Percentiles rank a stretch among this genome's conserved stretches.
Evolutionary conservation across 2,888 invertebrate species (phyloP).

Genomic region (Drepana falcataria): DNA sequence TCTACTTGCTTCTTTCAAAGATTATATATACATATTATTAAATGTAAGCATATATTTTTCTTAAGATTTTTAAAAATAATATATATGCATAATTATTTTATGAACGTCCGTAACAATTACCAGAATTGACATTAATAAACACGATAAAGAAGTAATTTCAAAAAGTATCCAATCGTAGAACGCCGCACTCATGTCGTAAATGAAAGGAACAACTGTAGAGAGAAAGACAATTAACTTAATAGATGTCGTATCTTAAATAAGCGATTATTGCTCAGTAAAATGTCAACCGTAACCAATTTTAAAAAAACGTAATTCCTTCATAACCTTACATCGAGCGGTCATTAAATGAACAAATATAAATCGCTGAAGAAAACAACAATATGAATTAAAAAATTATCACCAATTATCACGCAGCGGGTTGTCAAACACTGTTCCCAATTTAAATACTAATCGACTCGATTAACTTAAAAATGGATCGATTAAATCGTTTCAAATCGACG

Average conservation of each 20-base stretch:
- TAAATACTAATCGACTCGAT: conserved; percentile 55
- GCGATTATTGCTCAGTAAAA: conserved; percentile 35
- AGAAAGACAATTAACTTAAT: conserved; percentile 25
- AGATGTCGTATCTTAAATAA: conserved; percentile 32
- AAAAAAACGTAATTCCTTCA: conserved; percentile 18
- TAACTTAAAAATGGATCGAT: conserved; percentile 49
- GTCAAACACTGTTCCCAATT: conserved; percentile 55
- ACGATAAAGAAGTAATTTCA: too few relatives aligned
- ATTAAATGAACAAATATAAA: conserved; percentile 44
- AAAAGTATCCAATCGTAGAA: too few relatives aligned
- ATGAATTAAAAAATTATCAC: conserved; percentile 65
- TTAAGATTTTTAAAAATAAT: too few relatives aligned
- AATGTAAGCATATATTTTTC: too few relatives aligned
- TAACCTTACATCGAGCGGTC: conserved; percentile 16
- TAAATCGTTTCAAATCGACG: conserved; percentile 47
- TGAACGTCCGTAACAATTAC: too few relatives aligned
- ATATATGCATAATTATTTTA: too few relatives aligned
- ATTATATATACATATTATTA: too few relatives aligned
- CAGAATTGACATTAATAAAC: too few relatives aligned
- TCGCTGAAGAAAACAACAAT: conserved; percentile 30
- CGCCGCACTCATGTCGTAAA: neutral
- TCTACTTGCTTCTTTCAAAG: too few relatives aligned
- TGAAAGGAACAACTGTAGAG: conserved; percentile 24
- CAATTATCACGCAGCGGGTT: conserved; percentile 60
- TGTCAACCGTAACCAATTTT: conserved; percentile 40